phyloP scores from a whole-genome alignment of 2,113 vertebrate genomes.

The Saiga tatarica region DNA sequence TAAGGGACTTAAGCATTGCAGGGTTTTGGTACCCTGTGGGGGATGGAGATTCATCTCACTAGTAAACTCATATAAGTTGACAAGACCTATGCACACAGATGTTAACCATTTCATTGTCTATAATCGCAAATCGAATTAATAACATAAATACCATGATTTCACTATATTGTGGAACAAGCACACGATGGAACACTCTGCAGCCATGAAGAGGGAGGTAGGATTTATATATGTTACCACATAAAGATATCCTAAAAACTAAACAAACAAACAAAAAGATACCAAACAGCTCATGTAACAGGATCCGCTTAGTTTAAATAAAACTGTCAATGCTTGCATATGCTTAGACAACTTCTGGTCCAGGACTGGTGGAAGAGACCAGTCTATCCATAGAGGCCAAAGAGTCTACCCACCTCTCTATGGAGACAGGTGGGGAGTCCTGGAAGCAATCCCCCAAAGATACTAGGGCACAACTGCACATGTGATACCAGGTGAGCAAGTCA shows the following conservation, averaged over 20 bases:
- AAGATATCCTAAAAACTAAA: neutral
- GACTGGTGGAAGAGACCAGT: neutral
- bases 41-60: neutral
- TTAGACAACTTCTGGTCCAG: neutral
- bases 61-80: neutral
- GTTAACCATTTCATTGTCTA: neutral
- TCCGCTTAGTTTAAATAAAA: neutral
- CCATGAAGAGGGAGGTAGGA: neutral
- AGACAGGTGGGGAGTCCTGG: neutral
- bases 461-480: neutral
- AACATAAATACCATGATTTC: neutral
- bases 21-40: neutral
- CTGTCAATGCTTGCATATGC: neutral
- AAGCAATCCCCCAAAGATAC: neutral
- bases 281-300: neutral
- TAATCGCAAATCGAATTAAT: neutral
- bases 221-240: neutral
- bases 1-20: neutral
- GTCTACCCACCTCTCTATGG: no score
- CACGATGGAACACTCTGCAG: neutral
- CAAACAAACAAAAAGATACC: neutral
- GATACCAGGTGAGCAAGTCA: neutral
- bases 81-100: neutral
- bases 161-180: neutral
- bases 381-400: no score